Percentiles rank a stretch among this genome's conserved stretches.
Conservation (phyloP, 2,797 vertebrate genomes). For the Aeoliscus strigatus region DNA sequence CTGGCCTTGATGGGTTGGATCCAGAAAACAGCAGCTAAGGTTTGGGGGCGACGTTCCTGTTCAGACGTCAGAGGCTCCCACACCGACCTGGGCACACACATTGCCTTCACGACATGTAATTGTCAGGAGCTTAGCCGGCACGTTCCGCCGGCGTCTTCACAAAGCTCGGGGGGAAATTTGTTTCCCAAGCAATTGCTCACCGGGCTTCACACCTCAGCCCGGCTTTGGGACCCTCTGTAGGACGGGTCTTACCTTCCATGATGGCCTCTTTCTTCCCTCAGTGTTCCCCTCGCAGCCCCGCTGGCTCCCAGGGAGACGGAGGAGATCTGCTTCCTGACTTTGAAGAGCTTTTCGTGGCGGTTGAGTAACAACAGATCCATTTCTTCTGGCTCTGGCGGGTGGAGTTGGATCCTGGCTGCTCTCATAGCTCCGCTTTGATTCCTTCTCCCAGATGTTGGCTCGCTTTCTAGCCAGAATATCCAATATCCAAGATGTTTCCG, state of each 20-base stretch:
- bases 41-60: constrained; percentile 26
- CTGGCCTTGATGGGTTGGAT: constrained; percentile 28
- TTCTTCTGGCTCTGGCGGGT: neutral
- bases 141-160: constrained; percentile 39
- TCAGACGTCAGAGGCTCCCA: constrained; percentile 34
- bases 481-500: neutral
- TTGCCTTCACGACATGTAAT: constrained; percentile 25
- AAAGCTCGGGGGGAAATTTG: constrained; percentile 40
- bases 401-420: no score
- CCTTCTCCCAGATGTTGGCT: no score
- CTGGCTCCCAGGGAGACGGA: constrained; percentile 35
- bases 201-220: constrained; percentile 36
- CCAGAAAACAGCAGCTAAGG: constrained; percentile 21
- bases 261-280: constrained; percentile 22
- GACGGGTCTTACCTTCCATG: constrained; percentile 25
- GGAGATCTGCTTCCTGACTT: constrained; percentile 30
- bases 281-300: constrained; percentile 15
- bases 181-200: constrained; percentile 41
- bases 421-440: no score
- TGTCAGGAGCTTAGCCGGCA: constrained; percentile 45
- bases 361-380: constrained; percentile 7
- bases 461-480: no score
- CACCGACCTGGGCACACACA: constrained; percentile 7
- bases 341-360: constrained; percentile 23
- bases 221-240: constrained; percentile 29